Evolutionary conservation across 2,797 vertebrate species (phyloP).

Genomic region (Hozukius guyotensis): DNA sequence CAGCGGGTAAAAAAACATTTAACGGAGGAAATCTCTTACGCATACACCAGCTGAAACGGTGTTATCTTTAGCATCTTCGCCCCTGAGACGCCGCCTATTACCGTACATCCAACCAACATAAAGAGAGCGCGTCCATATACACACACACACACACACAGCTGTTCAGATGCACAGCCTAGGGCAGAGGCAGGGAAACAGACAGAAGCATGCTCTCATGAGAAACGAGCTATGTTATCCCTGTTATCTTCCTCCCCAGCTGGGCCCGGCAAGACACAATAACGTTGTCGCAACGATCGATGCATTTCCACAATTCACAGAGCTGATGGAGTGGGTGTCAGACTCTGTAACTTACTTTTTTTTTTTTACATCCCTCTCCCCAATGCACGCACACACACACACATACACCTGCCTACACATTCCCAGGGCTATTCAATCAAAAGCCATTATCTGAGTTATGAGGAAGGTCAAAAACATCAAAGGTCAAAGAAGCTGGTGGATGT

Average conservation of each 20-base stretch:
- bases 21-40: slow-evolving; percentile 25
- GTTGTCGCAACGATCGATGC: slow-evolving; percentile 59
- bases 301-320: slow-evolving; percentile 51
- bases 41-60: slow-evolving; percentile 25
- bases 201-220: slow-evolving; percentile 63
- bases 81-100: slow-evolving; percentile 47
- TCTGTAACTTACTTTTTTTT: slow-evolving; percentile 42
- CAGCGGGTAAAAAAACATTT: slow-evolving; percentile 23
- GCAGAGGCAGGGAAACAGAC: slow-evolving; percentile 45
- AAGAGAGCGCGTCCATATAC: slow-evolving; percentile 27
- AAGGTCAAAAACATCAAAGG: slow-evolving; percentile 64
- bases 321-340: slow-evolving; percentile 62
- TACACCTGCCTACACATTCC: slow-evolving; percentile 7
- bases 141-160: slow-evolving; percentile 8
- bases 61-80: slow-evolving; percentile 38
- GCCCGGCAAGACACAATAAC: slow-evolving; percentile 53
- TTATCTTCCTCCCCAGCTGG: slow-evolving; percentile 71
- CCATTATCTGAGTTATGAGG: slow-evolving; percentile 46
- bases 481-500: slow-evolving; percentile 41
- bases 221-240: slow-evolving; percentile 66
- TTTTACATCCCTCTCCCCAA: slow-evolving; percentile 11
- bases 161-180: slow-evolving; percentile 47
- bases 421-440: slow-evolving; percentile 48
- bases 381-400: not conserved
- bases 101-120: slow-evolving; percentile 36